A percentile compares a stretch with the other conserved stretches of the same genome.
Conservation (phyloP, 2,113 vertebrate genomes). For the Gymnarchus niloticus region DNA sequence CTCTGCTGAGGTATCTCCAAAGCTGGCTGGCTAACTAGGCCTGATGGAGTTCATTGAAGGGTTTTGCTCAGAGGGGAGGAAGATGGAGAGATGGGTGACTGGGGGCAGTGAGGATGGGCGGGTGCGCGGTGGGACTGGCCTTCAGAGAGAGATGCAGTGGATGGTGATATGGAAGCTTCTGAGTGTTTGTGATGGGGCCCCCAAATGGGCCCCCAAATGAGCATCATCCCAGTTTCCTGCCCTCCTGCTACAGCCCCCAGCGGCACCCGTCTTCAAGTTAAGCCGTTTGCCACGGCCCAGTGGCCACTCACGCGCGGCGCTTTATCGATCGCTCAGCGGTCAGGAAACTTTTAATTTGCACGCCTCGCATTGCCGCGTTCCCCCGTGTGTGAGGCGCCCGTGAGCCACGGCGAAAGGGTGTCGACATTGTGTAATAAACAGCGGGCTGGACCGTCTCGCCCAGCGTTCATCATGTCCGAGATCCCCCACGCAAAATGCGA, state of each 20-base stretch:
- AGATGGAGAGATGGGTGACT: constrained; percentile 39
- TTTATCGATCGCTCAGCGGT: constrained; percentile 26
- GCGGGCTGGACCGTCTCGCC: background rate
- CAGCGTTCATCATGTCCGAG: too few species aligned
- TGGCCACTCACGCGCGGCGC: background rate
- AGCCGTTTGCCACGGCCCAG: background rate
- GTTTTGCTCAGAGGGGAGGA: constrained; percentile 68
- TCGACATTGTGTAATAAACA: background rate
- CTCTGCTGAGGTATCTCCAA: constrained; percentile 31
- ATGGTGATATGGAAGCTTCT: background rate
- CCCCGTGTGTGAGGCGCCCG: background rate
- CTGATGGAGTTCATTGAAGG: constrained; percentile 74
- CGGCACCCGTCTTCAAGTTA: background rate
- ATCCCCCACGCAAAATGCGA: background rate
- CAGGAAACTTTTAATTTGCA: constrained; percentile 34
- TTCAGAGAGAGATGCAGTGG: constrained; percentile 34
- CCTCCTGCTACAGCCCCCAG: background rate
- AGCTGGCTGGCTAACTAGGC: constrained; percentile 68
- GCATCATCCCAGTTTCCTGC: background rate
- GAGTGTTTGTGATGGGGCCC: background rate
- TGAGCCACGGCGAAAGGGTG: background rate
- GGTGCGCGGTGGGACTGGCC: background rate
- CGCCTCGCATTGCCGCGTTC: background rate
- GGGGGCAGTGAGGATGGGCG: background rate
- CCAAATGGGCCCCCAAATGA: background rate